Base-by-base conservation (phyloP, 2,797 vertebrate species). In the Parauchenoglanis punctatus region DNA sequence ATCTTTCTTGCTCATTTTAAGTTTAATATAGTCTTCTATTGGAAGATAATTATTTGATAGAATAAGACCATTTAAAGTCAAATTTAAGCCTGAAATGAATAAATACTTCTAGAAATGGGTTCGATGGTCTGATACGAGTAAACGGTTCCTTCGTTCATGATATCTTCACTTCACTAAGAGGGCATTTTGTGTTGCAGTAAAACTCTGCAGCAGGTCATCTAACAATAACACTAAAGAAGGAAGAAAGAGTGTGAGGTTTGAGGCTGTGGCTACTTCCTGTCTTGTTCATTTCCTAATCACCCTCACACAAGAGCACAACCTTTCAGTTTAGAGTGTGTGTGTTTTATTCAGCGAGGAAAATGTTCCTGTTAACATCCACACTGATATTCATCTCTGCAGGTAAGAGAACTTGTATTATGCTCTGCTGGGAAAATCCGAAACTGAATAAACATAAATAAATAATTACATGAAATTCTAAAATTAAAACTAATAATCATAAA, bases 211-310 rank as follows among this genome's bases (percentile, higher is more conserved):
- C 11, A 81, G 28, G 52, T 78, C n/a, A 68, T 52, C 46, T 20
- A 35, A 15, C 15, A 7, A 44, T 83, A 13, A 49, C 3, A 18
- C 35, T 44, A 25, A 13, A 56, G 25, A 67, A 70, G 65, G 70
- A 75, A 61, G 56, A 75, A 25, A 31, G 20, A 31, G 20, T 40
- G 28, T 2, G 15, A 11, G 49, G 28, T 68, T 3, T 59, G 35
- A 54, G 72, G 65, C 46, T 23, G 80, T 72, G 73, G 88, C 65
- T 67, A 86, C 85, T 89, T 89, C 88, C 88, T 89, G 70, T 80
- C 17, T 54, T 77, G 52, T 84, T 83, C 80, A 89, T 85, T 89
- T 89, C 88, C 85, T 89, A 86, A 78, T 49, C 31, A 4, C 31
- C 28, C 52, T 80, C n/a, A 40, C n/a, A 25, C 77, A 44, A 72